Percentiles rank a stretch among this genome's conserved stretches.
Evolutionary conservation across 2,888 invertebrate genomes (phyloP).

Genomic region (Dusona sp.): DNA sequence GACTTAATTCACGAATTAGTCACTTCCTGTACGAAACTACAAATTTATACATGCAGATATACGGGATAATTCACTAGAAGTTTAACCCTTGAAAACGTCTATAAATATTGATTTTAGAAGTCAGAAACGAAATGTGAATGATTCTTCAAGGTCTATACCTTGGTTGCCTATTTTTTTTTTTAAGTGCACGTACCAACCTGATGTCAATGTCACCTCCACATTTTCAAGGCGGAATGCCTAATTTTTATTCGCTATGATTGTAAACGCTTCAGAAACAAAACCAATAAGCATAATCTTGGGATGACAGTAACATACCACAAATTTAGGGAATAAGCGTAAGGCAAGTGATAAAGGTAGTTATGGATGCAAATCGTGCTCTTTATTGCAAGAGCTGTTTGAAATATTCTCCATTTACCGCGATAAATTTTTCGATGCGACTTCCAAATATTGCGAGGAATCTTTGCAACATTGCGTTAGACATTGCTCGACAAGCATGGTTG

Average conservation of each 20-base stretch:
- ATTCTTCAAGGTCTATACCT: not conserved
- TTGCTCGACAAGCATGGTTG: no score
- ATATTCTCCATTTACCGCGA: no score
- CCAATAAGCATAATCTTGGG: not conserved
- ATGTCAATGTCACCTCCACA: not conserved
- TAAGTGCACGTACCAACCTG: not conserved
- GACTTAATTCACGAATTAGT: not conserved
- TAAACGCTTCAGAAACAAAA: not conserved
- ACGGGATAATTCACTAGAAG: conserved; percentile 8
- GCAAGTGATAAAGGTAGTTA: not conserved
- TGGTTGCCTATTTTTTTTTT: not conserved
- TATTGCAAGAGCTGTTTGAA: not conserved
- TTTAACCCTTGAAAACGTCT: not conserved
- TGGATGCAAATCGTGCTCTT: not conserved
- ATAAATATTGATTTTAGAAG: not conserved
- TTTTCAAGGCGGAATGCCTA: not conserved
- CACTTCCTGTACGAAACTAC: conserved; percentile 63
- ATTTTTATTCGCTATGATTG: not conserved
- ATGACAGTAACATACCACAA: not conserved
- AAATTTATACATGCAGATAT: conserved; percentile 41
- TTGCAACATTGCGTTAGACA: no score
- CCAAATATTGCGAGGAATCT: no score
- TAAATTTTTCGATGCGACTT: no score
- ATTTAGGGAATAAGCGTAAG: not conserved
- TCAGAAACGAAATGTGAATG: not conserved